These are phyloP conservation scores for Drosophila rubida DNA, from an alignment of 2,888 invertebrate species.

Conservation along the genomic window DNA sequence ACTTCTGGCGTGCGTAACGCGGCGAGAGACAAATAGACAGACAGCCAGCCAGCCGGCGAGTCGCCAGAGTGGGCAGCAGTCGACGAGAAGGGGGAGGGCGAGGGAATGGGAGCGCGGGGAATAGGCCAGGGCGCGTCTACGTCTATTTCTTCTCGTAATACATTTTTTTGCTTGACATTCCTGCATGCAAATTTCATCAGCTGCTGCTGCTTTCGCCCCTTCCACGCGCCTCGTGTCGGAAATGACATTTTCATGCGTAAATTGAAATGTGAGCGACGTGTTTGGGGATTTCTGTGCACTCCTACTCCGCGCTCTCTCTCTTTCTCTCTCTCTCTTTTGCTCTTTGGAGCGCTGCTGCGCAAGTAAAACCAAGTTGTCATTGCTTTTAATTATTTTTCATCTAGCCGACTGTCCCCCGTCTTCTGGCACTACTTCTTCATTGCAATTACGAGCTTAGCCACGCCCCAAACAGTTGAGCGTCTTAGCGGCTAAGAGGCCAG, in stretches of 20 bases:
- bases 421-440: constrained; percentile 21
- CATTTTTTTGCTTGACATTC: constrained; percentile 53
- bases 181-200: constrained; percentile 75
- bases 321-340: neutral
- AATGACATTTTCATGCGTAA: constrained; percentile 83
- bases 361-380: constrained; percentile 71
- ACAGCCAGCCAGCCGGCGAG: constrained; percentile 26
- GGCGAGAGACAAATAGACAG: constrained; percentile 57
- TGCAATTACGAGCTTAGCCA: constrained; percentile 54
- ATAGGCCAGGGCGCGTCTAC: constrained; percentile 26
- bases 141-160: constrained; percentile 12
- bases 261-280: constrained; percentile 83
- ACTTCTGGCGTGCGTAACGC: constrained; percentile 68
- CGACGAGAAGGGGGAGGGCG: neutral
- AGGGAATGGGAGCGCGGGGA: neutral
- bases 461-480: constrained; percentile 15
- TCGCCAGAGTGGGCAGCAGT: constrained; percentile 9
- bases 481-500: constrained; percentile 4
- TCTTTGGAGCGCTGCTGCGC: constrained; percentile 9
- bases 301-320: constrained; percentile 5
- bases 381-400: constrained; percentile 76
- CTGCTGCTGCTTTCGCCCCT: neutral
- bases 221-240: constrained; percentile 53
- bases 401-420: constrained; percentile 39
- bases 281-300: constrained; percentile 66